Evolutionary conservation across 1,140 invertebrate genomes (phyloP).

Genomic region (Aphelinus atriplicis): DNA sequence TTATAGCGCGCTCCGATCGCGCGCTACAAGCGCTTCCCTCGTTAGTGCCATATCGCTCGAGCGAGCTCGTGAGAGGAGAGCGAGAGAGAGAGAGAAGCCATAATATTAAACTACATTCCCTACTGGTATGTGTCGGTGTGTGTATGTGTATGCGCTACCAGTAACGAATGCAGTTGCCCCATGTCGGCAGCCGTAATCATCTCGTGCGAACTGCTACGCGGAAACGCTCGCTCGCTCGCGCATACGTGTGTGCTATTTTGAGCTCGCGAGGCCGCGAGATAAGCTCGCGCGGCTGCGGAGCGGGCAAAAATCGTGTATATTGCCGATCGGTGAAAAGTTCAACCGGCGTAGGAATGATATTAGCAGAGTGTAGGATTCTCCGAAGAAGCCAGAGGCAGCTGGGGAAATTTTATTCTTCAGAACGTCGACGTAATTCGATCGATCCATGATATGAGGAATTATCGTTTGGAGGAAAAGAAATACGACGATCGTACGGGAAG

Average conservation of each 20-base stretch:
- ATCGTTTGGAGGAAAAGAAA: no score
- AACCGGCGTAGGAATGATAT: no score
- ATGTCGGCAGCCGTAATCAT: conserved; percentile 52
- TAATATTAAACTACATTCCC: conserved; percentile 59
- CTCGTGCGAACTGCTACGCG: conserved; percentile 42
- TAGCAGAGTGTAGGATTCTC: no score
- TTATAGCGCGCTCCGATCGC: conserved; percentile 61
- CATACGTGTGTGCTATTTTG: no score
- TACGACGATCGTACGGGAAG: no score
- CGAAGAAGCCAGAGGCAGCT: no score
- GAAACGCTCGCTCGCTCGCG: conserved; percentile 20
- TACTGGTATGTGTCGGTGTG: conserved; percentile 43
- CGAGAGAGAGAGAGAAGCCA: conserved; percentile 40
- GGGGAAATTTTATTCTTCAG: no score
- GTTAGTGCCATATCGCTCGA: conserved; percentile 57
- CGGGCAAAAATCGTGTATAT: no score
- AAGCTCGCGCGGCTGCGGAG: no score
- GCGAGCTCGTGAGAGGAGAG: conserved; percentile 15
- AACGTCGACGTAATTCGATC: background rate
- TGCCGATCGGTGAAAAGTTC: no score
- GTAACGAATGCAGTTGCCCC: conserved; percentile 44
- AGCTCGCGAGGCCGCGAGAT: no score
- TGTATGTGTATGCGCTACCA: conserved; percentile 16
- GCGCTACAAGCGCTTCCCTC: conserved; percentile 58
- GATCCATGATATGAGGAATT: background rate